A percentile compares a stretch with the other conserved stretches of the same genome.
Evolutionary conservation across 2,888 invertebrate species (phyloP).

Genomic region (Leptinotarsa tumamoca): DNA sequence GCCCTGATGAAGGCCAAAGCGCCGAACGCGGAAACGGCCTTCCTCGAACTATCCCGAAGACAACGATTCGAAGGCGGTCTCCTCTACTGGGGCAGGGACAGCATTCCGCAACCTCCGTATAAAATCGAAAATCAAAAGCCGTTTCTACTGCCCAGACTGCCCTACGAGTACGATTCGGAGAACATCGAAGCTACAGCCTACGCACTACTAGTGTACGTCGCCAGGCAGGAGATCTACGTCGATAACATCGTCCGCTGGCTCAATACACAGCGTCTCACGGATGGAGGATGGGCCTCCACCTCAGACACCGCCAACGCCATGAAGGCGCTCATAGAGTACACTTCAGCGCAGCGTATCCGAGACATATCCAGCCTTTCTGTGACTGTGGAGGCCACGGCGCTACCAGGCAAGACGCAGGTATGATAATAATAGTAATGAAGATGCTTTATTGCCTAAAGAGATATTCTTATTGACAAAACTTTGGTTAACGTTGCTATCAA

Average conservation of each 20-base stretch:
- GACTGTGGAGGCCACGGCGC: constrained; percentile 86
- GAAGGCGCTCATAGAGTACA: constrained; percentile 90
- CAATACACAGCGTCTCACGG: constrained; percentile 86
- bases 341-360: constrained; percentile 84
- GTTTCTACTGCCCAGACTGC: constrained; percentile 87
- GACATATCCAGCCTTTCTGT: constrained; percentile 83
- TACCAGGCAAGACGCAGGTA: constrained; percentile 73
- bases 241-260: constrained; percentile 89
- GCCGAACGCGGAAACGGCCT: constrained; percentile 87
- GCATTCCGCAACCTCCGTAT: constrained; percentile 83
- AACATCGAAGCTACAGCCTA: constrained; percentile 95
- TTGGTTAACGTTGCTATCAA: too few relatives aligned
- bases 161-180: constrained; percentile 89
- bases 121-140: constrained; percentile 93
- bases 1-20: constrained; percentile 87
- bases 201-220: constrained; percentile 89
- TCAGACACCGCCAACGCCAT: constrained; percentile 89
- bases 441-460: too few relatives aligned
- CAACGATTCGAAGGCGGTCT: constrained; percentile 76
- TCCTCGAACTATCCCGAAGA: constrained; percentile 73
- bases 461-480: too few relatives aligned
- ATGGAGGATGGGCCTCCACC: constrained; percentile 75
- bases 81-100: constrained; percentile 87
- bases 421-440: constrained; percentile 38
- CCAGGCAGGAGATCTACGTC: constrained; percentile 82